A percentile compares a stretch with the other conserved stretches of the same genome.
Evolutionary conservation across 2,113 vertebrate species (phyloP).

Genomic region (Sorex araneus): DNA sequence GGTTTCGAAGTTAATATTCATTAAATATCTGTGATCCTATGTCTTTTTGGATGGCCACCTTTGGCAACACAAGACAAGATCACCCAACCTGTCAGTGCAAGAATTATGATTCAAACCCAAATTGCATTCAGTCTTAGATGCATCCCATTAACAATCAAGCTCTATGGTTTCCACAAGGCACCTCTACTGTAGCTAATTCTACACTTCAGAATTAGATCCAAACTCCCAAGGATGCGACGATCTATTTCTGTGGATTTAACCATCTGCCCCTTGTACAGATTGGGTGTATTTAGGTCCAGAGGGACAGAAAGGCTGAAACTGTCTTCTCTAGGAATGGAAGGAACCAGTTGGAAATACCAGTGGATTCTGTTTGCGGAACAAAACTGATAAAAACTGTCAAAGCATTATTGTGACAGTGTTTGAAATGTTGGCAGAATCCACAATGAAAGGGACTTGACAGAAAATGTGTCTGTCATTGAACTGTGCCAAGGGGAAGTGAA

Average conservation of each 20-base stretch:
- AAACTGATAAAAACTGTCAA: constrained; percentile 46
- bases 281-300: neutral
- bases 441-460: constrained; percentile 35
- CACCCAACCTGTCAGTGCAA: neutral
- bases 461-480: neutral
- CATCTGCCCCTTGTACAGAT: neutral
- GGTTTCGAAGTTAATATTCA: no score
- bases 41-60: no score
- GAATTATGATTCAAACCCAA: neutral
- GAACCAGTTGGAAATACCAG: constrained; percentile 43
- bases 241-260: constrained; percentile 12
- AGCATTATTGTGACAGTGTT: constrained; percentile 40
- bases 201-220: neutral
- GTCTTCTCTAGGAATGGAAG: constrained; percentile 31
- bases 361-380: constrained; percentile 7
- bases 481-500: constrained; percentile 51
- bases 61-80: neutral
- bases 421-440: constrained; percentile 49
- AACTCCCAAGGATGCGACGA: neutral
- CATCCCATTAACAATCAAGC: neutral
- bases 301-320: neutral
- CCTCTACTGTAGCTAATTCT: neutral
- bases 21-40: no score
- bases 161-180: neutral
- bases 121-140: neutral